Conservation (phyloP, 2,113 vertebrate genomes). For the Chauna torquata region DNA sequence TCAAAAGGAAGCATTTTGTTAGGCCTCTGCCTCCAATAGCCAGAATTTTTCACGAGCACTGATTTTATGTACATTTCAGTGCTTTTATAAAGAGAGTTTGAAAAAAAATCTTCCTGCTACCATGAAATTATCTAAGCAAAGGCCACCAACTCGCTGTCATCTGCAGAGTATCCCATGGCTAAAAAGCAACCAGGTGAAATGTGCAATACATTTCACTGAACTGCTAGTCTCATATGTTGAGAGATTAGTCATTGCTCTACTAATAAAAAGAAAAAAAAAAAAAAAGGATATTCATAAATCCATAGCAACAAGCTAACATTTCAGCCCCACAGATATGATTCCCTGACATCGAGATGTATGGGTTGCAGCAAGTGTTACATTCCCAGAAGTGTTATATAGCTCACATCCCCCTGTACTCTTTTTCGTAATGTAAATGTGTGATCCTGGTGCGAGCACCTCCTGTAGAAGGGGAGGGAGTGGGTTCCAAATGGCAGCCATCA, state of each 20-base stretch:
- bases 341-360: conserved; percentile 25
- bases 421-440: conserved; percentile 34
- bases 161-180: neutral
- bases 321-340: neutral
- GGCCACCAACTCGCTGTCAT: neutral
- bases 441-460: conserved; percentile 30
- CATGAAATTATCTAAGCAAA: neutral
- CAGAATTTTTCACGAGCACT: neutral
- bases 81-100: neutral
- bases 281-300: conserved; percentile 41
- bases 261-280: neutral
- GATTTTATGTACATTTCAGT: neutral
- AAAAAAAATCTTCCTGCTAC: neutral
- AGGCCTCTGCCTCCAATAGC: neutral
- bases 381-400: conserved; percentile 59
- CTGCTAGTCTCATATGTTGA: neutral
- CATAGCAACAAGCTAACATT: conserved; percentile 39
- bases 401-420: conserved; percentile 22
- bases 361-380: conserved; percentile 41
- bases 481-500: conserved; percentile 61
- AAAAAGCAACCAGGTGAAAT: neutral
- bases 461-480: conserved; percentile 5
- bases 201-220: neutral
- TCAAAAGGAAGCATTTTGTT: neutral
- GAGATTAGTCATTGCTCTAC: neutral